Percentiles rank a stretch among this genome's conserved stretches.
Evolutionary conservation across 23 tunicate species (phyloP).

Genomic region (Ascidia mentula): DNA sequence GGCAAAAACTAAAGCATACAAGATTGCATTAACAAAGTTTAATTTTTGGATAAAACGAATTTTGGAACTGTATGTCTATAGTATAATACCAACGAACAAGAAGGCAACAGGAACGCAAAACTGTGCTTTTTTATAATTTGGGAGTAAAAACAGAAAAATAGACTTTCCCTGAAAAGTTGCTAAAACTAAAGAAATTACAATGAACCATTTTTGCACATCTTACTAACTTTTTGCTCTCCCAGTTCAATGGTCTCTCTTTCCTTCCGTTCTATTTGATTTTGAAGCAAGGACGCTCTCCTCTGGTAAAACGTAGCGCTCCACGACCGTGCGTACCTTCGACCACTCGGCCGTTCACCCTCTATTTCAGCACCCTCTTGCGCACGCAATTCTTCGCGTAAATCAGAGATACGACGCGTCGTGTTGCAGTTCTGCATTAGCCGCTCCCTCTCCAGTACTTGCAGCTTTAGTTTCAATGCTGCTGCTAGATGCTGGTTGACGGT

Average conservation of each 20-base stretch:
- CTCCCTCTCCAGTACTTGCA: neutral
- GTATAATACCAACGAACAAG: too few species aligned
- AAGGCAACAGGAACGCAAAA: too few species aligned
- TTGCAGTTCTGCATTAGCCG: neutral
- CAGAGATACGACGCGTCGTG: neutral
- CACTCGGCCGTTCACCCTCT: neutral
- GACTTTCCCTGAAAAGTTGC: too few species aligned
- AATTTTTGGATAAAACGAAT: too few species aligned
- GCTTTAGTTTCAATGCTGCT: neutral
- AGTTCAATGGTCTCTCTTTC: neutral
- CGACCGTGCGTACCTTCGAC: neutral
- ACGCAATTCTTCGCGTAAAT: neutral
- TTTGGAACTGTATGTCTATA: too few species aligned
- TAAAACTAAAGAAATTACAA: too few species aligned
- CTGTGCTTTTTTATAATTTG: too few species aligned
- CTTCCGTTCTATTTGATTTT: neutral
- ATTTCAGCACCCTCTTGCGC: neutral
- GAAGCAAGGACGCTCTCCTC: neutral
- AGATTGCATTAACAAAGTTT: too few species aligned
- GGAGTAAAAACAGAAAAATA: too few species aligned
- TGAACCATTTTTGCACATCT: too few species aligned
- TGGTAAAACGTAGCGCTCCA: neutral
- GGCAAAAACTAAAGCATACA: too few species aligned
- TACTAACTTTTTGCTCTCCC: too few species aligned
- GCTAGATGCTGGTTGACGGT: neutral